Evolutionary conservation across 1,140 invertebrate genomes (phyloP).

Genomic region (Marisa cornuarietis): DNA sequence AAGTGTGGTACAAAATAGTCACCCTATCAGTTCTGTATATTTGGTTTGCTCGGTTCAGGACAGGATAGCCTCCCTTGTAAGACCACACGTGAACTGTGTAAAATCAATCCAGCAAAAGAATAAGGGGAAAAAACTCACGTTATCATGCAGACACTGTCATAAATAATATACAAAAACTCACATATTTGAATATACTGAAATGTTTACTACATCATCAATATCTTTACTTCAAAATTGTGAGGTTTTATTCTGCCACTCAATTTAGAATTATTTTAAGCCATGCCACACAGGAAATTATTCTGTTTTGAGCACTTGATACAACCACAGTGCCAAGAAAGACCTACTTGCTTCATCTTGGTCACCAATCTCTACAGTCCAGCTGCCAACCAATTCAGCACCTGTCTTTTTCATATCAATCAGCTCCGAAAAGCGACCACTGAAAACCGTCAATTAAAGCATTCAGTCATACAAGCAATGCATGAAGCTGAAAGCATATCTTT

Average conservation of each 20-base stretch:
- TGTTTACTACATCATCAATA: too few relatives aligned
- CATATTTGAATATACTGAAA: too few relatives aligned
- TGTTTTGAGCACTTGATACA: too few relatives aligned
- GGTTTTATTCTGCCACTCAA: too few relatives aligned
- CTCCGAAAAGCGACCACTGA: constrained; percentile 82
- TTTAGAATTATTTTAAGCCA: too few relatives aligned
- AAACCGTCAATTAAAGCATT: constrained; percentile 10
- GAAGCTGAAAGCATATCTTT: neutral
- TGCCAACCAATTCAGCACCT: constrained; percentile 68
- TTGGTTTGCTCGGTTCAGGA: constrained; percentile 82
- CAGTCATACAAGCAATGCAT: too few relatives aligned
- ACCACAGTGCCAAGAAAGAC: constrained; percentile 14
- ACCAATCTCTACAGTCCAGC: constrained; percentile 85
- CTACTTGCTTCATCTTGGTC: constrained; percentile 91
- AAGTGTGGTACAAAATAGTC: constrained; percentile 32
- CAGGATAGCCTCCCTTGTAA: constrained; percentile 90
- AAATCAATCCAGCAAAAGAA: constrained; percentile 7
- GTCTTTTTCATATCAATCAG: constrained; percentile 73
- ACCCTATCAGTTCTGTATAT: constrained; percentile 79
- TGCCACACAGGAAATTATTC: too few relatives aligned
- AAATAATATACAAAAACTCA: too few relatives aligned
- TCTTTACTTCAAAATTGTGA: too few relatives aligned
- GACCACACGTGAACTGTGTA: constrained; percentile 87
- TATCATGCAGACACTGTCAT: too few relatives aligned
- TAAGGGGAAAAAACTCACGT: too few relatives aligned